phyloP scores from a whole-genome alignment of 2,113 vertebrate genomes.

The Alexandromys fortis region DNA sequence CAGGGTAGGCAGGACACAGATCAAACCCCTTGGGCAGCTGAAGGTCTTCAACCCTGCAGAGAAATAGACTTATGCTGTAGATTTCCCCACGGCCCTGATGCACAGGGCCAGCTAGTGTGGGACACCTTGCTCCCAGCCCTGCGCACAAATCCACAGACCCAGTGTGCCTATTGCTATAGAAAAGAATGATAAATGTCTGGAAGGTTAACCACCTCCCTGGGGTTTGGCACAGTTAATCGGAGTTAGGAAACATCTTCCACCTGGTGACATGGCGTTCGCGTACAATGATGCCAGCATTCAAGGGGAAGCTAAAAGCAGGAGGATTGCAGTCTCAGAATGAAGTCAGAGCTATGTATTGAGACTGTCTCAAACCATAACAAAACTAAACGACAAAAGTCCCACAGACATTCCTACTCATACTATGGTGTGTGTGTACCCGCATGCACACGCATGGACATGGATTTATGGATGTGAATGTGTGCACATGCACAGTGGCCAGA shows the following conservation, averaged over 20 bases:
- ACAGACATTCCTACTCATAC: neutral
- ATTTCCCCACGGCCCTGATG: neutral
- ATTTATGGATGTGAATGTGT: neutral
- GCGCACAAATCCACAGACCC: neutral
- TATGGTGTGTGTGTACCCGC: neutral
- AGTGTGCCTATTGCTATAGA: neutral
- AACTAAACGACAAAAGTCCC: neutral
- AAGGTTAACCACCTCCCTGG: neutral
- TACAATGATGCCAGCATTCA: neutral
- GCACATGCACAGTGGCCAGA: neutral
- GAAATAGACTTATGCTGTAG: neutral
- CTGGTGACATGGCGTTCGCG: rapidly evolving
- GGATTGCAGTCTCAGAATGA: too few species aligned
- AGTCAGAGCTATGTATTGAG: neutral
- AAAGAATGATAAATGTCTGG: neutral
- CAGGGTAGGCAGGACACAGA: neutral
- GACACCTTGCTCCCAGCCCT: neutral
- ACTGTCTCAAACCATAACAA: neutral
- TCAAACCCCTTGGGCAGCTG: neutral
- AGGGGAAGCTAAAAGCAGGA: neutral
- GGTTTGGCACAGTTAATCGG: neutral
- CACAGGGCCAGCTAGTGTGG: neutral
- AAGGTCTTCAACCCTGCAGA: neutral
- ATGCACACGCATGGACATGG: neutral
- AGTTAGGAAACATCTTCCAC: neutral